Conservation (phyloP, 2,888 invertebrate genomes). For the Megaustenia siamemsis region DNA sequence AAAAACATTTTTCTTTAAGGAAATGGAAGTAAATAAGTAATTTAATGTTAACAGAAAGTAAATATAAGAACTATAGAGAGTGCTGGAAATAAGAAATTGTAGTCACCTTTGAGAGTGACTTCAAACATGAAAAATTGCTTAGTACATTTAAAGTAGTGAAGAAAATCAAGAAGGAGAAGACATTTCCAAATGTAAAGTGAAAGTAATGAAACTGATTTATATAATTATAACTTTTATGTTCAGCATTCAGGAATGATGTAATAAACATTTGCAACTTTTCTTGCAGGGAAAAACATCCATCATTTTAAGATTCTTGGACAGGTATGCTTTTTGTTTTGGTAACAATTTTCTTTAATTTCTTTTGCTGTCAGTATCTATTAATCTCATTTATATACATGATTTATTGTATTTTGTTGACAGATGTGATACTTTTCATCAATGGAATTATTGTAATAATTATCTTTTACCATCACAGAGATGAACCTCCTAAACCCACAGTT, state of each 20-base stretch:
- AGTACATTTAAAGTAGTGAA: no score
- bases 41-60: no score
- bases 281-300: slow-evolving; percentile 88
- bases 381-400: no score
- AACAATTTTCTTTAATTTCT: neutral
- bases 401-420: neutral
- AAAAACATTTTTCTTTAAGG: no score
- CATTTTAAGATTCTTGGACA: slow-evolving; percentile 88
- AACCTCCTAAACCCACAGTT: slow-evolving; percentile 87
- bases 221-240: neutral
- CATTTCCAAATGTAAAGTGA: no score
- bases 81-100: no score
- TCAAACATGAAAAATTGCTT: no score
- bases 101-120: no score
- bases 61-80: no score
- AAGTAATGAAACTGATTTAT: no score
- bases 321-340: slow-evolving; percentile 72
- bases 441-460: neutral
- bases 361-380: neutral
- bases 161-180: no score
- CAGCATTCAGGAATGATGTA: neutral
- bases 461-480: slow-evolving; percentile 81
- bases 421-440: neutral
- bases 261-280: slow-evolving; percentile 1
- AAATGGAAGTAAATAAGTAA: no score